Percentiles rank a stretch among this genome's conserved stretches.
Conservation (phyloP, 2,113 vertebrate species). For the Electrona antarctica region DNA sequence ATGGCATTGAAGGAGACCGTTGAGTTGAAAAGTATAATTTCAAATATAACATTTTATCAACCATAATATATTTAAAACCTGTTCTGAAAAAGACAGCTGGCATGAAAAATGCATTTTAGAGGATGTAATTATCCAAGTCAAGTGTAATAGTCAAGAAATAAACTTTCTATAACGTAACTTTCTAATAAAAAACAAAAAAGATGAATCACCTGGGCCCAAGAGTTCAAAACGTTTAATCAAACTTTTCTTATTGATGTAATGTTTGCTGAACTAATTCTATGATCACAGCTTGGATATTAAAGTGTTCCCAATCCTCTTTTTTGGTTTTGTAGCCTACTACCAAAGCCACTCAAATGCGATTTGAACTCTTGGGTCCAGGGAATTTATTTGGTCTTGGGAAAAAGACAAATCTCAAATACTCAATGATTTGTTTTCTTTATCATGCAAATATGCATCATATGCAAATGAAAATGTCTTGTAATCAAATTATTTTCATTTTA, state of each 20-base stretch:
- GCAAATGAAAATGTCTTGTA: not conserved
- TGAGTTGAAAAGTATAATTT: not conserved
- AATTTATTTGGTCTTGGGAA: slow-evolving; percentile 1
- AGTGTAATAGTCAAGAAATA: not conserved
- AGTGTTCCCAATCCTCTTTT: too few relatives aligned
- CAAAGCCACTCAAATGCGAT: too few relatives aligned
- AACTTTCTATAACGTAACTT: not conserved
- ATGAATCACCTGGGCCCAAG: not conserved
- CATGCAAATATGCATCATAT: slow-evolving; percentile 6
- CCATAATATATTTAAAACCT: too few relatives aligned
- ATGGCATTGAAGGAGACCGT: not conserved
- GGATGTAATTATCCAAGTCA: not conserved
- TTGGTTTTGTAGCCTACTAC: too few relatives aligned
- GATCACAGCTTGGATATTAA: too few relatives aligned
- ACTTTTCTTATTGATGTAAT: too few relatives aligned
- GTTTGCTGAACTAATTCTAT: too few relatives aligned
- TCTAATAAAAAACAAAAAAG: not conserved
- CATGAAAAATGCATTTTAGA: not conserved
- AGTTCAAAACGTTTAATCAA: too few relatives aligned
- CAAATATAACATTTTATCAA: too few relatives aligned
- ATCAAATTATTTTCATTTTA: not conserved
- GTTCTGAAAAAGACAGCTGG: too few relatives aligned
- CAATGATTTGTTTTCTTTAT: slow-evolving; percentile 2
- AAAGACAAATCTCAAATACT: slow-evolving; percentile 9
- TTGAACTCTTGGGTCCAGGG: too few relatives aligned